phyloP scores from a whole-genome alignment of 2,797 vertebrate genomes.

The Sylvia borin region DNA sequence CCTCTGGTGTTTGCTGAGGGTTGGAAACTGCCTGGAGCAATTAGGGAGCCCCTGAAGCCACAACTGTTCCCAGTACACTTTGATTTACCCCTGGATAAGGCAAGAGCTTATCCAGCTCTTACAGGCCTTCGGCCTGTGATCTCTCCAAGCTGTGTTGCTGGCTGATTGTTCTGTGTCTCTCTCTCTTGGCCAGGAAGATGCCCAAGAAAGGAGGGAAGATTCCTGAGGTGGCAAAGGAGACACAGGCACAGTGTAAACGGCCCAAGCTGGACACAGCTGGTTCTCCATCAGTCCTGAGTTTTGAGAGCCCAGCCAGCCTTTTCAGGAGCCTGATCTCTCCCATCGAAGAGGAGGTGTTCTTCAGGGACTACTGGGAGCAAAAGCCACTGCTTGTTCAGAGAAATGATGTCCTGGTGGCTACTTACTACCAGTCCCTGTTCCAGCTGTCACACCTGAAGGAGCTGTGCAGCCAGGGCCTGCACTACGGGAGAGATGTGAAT shows the following conservation, averaged over 20 bases:
- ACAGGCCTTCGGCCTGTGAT: not conserved
- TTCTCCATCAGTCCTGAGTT: constrained; percentile 61
- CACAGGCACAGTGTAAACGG: constrained; percentile 62
- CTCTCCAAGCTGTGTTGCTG: not conserved
- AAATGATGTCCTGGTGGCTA: constrained; percentile 65
- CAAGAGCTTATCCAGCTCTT: too few relatives aligned
- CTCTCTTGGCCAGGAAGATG: constrained; percentile 74
- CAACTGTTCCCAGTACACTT: not conserved
- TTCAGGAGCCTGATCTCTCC: constrained; percentile 89
- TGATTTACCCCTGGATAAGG: not conserved
- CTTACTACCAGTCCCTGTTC: constrained; percentile 86
- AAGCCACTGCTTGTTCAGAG: constrained; percentile 87
- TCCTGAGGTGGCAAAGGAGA: not conserved
- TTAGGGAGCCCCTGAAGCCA: not conserved
- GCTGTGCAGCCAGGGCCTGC: constrained; percentile 78
- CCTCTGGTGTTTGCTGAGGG: not conserved
- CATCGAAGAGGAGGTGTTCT: constrained; percentile 81
- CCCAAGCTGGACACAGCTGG: constrained; percentile 36
- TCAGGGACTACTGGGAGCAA: constrained; percentile 89
- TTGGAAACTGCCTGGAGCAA: not conserved
- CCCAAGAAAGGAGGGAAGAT: constrained; percentile 76
- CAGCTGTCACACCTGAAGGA: constrained; percentile 81
- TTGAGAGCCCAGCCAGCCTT: constrained; percentile 77
- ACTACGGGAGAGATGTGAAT: constrained; percentile 85
- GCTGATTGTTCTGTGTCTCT: not conserved